phyloP scores from a whole-genome alignment of 2,888 invertebrate species.

The Lasioglossum zephyrum region DNA sequence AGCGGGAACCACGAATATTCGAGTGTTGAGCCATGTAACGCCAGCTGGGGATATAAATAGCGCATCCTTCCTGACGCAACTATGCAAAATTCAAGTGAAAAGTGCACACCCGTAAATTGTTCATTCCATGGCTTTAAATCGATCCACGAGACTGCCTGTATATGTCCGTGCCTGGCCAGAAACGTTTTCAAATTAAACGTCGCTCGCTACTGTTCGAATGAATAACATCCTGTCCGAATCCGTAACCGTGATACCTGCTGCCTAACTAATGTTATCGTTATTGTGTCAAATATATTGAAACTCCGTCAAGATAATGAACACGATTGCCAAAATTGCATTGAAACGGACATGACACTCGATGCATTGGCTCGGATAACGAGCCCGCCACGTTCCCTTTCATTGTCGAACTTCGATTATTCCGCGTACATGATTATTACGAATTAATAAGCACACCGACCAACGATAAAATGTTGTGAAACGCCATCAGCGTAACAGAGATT shows the following conservation, averaged over 20 bases:
- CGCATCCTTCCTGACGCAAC: slow-evolving; percentile 7
- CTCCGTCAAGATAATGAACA: background rate
- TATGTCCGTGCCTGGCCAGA: background rate
- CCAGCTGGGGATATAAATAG: slow-evolving; percentile 27
- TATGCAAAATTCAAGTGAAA: slow-evolving; percentile 36
- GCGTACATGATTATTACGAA: background rate
- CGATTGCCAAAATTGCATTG: background rate
- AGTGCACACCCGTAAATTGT: slow-evolving; percentile 37
- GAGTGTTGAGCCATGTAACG: slow-evolving; percentile 1
- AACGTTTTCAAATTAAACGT: slow-evolving; percentile 33
- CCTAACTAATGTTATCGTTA: slow-evolving; percentile 6
- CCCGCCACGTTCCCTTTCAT: background rate
- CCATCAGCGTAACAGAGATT: no score
- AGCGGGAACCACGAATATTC: slow-evolving; percentile 1
- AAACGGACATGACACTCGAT: background rate
- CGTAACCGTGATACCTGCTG: slow-evolving; percentile 3
- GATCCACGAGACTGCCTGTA: background rate
- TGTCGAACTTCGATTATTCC: background rate
- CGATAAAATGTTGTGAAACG: background rate
- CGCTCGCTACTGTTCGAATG: background rate
- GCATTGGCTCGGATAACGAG: background rate
- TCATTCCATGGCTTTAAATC: slow-evolving; percentile 32
- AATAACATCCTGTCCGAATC: slow-evolving; percentile 3
- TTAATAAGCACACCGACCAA: background rate
- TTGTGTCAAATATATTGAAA: background rate